Conservation (phyloP, 2,797 vertebrate genomes). For the Morus bassanus region DNA sequence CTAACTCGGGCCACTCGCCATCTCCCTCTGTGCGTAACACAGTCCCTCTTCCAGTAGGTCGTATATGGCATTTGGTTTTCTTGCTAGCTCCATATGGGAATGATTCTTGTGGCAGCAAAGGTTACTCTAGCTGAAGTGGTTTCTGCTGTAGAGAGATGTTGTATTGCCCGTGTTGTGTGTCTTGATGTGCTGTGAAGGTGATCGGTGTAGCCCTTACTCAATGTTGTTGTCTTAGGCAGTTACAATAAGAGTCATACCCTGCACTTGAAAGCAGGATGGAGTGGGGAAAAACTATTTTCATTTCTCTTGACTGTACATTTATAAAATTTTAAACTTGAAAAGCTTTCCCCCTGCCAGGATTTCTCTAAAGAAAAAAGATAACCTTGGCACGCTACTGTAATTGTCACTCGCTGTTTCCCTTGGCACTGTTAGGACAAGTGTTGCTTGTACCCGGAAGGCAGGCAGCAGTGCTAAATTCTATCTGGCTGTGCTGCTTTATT, state of each 20-base stretch:
- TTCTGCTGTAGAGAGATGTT: background rate
- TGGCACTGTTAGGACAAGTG: conserved; percentile 4
- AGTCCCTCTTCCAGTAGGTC: background rate
- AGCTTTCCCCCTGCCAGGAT: background rate
- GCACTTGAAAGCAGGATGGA: fast-evolving
- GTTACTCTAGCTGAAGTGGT: background rate
- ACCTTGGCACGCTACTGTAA: conserved; percentile 40
- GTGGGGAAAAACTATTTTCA: background rate
- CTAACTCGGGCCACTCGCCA: background rate
- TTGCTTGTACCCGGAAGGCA: conserved; percentile 40
- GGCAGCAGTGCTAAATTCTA: conserved; percentile 39
- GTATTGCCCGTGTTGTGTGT: background rate
- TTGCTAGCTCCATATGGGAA: fast-evolving
- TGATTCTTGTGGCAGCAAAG: background rate
- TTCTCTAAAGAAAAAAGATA: conserved; percentile 7
- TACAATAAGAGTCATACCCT: fast-evolving
- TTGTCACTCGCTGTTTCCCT: conserved; percentile 19
- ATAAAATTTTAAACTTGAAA: background rate
- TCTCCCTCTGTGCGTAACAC: background rate
- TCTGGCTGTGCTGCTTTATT: conserved; percentile 34
- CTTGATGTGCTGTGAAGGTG: fast-evolving
- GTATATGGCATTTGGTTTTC: fast-evolving
- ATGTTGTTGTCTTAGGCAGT: background rate
- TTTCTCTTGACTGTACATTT: background rate
- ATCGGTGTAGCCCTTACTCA: background rate